These are phyloP conservation scores for Nannoperca australis DNA, from an alignment of 2,797 vertebrate genomes.

Conservation along the genomic window DNA sequence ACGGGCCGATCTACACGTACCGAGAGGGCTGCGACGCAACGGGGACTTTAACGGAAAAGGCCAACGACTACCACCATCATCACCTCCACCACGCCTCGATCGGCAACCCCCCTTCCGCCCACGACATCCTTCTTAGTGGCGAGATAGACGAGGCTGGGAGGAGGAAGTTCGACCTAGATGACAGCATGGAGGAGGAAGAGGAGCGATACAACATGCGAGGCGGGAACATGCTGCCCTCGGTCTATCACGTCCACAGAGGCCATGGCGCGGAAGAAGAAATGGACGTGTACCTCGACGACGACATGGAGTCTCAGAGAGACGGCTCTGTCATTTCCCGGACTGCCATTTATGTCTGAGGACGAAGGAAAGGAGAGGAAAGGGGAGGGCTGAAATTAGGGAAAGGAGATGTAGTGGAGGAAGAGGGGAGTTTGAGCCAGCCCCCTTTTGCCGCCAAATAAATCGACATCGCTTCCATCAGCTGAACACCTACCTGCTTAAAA, in stretches of 20 bases:
- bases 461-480: slow-evolving; percentile 62
- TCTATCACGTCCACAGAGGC: slow-evolving; percentile 75
- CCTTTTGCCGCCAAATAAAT: slow-evolving; percentile 18
- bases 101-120: slow-evolving; percentile 58
- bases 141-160: slow-evolving; percentile 81
- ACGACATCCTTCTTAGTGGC: slow-evolving; percentile 80
- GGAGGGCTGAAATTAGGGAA: slow-evolving; percentile 23
- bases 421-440: slow-evolving; percentile 13
- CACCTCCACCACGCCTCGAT: slow-evolving; percentile 59
- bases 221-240: slow-evolving; percentile 54
- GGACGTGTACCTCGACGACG: slow-evolving; percentile 82
- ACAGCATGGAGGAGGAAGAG: slow-evolving; percentile 85
- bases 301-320: slow-evolving; percentile 94
- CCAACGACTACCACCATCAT: slow-evolving; percentile 75
- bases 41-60: slow-evolving; percentile 79
- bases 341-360: slow-evolving; percentile 89
- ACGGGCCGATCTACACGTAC: slow-evolving; percentile 85
- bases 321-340: slow-evolving; percentile 92
- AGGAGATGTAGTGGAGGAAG: slow-evolving; percentile 38
- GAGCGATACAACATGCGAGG: slow-evolving; percentile 77
- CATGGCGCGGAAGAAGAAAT: slow-evolving; percentile 59
- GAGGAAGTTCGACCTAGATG: slow-evolving; percentile 85
- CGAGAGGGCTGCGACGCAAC: slow-evolving; percentile 84
- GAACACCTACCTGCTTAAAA: slow-evolving; percentile 53
- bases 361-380: not conserved